These are phyloP conservation scores for Pollachius pollachius DNA, from an alignment of 2,113 vertebrate species.

Conservation along the genomic window DNA sequence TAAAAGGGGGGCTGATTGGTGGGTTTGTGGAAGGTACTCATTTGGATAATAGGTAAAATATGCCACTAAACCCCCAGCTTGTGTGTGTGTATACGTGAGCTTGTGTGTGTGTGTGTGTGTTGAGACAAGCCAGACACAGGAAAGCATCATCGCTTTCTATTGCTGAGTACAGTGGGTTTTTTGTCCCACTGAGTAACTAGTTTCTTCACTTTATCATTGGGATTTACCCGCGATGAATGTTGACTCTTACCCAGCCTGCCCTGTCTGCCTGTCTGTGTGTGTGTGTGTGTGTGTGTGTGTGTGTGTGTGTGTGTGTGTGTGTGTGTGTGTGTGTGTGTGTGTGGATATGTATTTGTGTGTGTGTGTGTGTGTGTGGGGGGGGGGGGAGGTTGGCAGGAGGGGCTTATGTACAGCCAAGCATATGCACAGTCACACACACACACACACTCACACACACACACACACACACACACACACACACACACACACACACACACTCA, in stretches of 20 bases:
- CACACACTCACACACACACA: conserved; percentile 34
- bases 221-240: conserved; percentile 58
- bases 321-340: neutral
- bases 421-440: conserved; percentile 14
- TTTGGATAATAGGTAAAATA: conserved; percentile 81
- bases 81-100: conserved; percentile 25
- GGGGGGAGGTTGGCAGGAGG: neutral
- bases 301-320: conserved; percentile 5
- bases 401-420: conserved; percentile 7
- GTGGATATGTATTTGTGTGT: no score
- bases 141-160: conserved; percentile 52
- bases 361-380: no score
- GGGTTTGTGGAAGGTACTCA: conserved; percentile 78
- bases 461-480: conserved; percentile 17
- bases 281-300: conserved; percentile 16
- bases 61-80: conserved; percentile 64
- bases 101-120: conserved; percentile 32
- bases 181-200: conserved; percentile 38
- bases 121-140: conserved; percentile 61
- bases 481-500: conserved; percentile 29
- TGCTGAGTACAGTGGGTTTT: conserved; percentile 39
- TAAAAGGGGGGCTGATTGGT: conserved; percentile 76
- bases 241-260: conserved; percentile 56
- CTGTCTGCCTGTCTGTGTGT: conserved; percentile 19
- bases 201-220: conserved; percentile 57